A percentile compares a stretch with the other conserved stretches of the same genome.
Conservation (phyloP, 2,888 invertebrate species). For the Leptinotarsa peninsularis region DNA sequence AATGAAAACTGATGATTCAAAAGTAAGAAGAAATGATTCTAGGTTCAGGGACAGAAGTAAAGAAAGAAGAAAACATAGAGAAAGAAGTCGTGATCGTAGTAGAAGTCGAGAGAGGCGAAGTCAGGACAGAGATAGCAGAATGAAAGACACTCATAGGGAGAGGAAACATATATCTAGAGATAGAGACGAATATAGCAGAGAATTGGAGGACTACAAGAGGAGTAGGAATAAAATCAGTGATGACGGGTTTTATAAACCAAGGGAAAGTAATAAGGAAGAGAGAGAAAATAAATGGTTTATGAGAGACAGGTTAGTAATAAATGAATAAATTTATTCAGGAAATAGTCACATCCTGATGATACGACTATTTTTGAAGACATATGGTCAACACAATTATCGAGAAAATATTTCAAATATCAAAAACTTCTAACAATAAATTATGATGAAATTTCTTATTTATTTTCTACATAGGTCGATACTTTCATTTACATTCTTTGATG, state of each 20-base stretch:
- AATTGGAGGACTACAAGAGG: constrained; percentile 54
- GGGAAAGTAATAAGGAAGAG: constrained; percentile 52
- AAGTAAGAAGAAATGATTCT: constrained; percentile 24
- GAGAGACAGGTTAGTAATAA: constrained; percentile 54
- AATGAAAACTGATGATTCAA: constrained; percentile 32
- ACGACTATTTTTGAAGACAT: too few relatives aligned
- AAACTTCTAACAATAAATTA: too few relatives aligned
- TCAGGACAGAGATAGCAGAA: constrained; percentile 24
- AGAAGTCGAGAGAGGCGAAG: constrained; percentile 35
- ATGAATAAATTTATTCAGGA: background rate
- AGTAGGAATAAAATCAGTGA: constrained; percentile 59
- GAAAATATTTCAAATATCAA: too few relatives aligned
- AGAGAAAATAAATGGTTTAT: constrained; percentile 64
- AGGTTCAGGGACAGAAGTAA: constrained; percentile 58
- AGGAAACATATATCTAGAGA: constrained; percentile 48
- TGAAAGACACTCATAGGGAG: constrained; percentile 38
- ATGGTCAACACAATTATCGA: too few relatives aligned
- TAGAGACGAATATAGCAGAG: constrained; percentile 59
- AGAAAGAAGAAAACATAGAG: constrained; percentile 35
- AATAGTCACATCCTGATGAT: too few relatives aligned
- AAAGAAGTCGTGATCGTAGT: constrained; percentile 35
- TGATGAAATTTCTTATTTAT: too few relatives aligned
- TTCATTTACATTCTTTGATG: too few relatives aligned
- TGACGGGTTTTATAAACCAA: constrained; percentile 51
- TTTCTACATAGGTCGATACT: too few relatives aligned